phyloP scores from a whole-genome alignment of 2,888 invertebrate genomes.

The Caenorhabditis sp. region DNA sequence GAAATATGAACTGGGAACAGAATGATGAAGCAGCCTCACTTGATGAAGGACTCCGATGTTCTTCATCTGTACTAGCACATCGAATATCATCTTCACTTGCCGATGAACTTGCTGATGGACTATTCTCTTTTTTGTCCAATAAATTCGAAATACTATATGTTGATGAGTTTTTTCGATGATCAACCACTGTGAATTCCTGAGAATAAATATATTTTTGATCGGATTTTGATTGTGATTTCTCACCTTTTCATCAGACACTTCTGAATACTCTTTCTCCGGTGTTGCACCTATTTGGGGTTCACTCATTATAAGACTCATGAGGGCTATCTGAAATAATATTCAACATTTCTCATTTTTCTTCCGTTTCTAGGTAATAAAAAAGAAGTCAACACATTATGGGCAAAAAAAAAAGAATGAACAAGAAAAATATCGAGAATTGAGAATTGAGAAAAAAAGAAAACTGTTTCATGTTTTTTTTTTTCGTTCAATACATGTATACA shows the following conservation, averaged over 20 bases:
- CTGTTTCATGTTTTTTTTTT: background rate
- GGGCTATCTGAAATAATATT: slow-evolving; percentile 5
- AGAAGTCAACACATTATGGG: background rate
- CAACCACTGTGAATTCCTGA: background rate
- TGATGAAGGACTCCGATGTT: slow-evolving; percentile 22
- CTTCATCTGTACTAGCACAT: slow-evolving; percentile 43
- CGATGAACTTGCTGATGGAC: slow-evolving; percentile 25
- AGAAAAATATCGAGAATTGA: background rate
- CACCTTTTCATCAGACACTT: background rate
- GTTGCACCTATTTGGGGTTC: slow-evolving; percentile 16
- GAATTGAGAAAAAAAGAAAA: background rate
- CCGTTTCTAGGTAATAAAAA: background rate
- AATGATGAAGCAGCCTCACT: slow-evolving; percentile 10
- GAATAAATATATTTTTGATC: no score
- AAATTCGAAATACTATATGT: slow-evolving; percentile 38
- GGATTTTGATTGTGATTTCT: background rate
- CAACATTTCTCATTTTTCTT: slow-evolving; percentile 2
- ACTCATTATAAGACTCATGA: slow-evolving; percentile 23
- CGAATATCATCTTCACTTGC: slow-evolving; percentile 34
- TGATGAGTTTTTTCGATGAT: slow-evolving; percentile 23
- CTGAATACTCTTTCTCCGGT: background rate
- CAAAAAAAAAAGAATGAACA: background rate
- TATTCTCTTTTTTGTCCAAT: slow-evolving; percentile 33
- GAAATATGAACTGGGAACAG: slow-evolving; percentile 27
- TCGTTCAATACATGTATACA: slow-evolving; percentile 14